Base-by-base conservation (phyloP, 2,113 vertebrate genomes). In the Erythrolamprus reginae region DNA sequence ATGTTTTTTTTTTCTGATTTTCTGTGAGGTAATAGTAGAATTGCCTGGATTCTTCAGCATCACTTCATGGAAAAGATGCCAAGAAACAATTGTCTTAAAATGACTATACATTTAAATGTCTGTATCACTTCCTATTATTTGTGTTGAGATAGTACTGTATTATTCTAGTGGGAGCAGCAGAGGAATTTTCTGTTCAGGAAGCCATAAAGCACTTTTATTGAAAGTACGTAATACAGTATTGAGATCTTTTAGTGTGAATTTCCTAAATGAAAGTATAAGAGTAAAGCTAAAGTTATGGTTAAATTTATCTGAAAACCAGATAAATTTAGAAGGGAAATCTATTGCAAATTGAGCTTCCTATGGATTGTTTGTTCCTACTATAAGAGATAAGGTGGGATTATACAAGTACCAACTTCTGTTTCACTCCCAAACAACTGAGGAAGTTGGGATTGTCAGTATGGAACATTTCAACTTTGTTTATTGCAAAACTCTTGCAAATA, bases 31-130 rank as follows among this genome's bases (percentile, higher is more conserved):
- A 86, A 17, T 47, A 82, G 0, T 55, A 88, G 86, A 77, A 77
- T 84, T 47, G n/a, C 38, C n/a, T 58, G 24, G 42, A 50, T 93
- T 17, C 56, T 48, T 23, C 38, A 50, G 58, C 87, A 12, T 50
- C 87, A 0, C 0, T 90, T 15, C 5, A 0, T 3, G 5, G 3
- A 0, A 33, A 28, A 90, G 84, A 26, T 89, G 58, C 85, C 82
- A 77, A 58, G 88, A 91, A 88, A 70, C 38, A 86, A 13, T 70
- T 93, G 89, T 45, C 33, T 26, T 89, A 51, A 94, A 24, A 90
- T 47, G 90, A 17, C 23, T 93, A 56, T 77, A 70, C 45, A 70
- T 47, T 91, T 86, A 4, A 23, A 92, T 0, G 0, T 51, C 82
- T 91, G 88, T 84, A 58, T 82, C 52, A 47, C 82, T 53, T 89